These are phyloP conservation scores for Cosmia trapezina DNA, from an alignment of 2,888 invertebrate genomes.

Conservation along the genomic window DNA sequence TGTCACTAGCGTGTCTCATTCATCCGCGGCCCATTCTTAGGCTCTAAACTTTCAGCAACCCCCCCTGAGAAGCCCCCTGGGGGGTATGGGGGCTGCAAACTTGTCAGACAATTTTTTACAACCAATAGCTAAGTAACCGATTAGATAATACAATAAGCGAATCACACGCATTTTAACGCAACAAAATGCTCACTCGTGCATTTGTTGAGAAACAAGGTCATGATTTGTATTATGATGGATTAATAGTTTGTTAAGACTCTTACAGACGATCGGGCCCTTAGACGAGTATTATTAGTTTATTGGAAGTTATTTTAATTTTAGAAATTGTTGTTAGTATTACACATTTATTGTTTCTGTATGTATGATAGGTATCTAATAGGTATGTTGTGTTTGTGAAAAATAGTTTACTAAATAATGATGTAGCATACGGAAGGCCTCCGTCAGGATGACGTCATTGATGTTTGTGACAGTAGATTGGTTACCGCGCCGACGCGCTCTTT, in stretches of 20 bases:
- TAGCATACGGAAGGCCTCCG: neutral
- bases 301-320: neutral
- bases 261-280: conserved; percentile 51
- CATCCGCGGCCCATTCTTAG: no score
- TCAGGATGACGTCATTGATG: neutral
- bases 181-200: conserved; percentile 70
- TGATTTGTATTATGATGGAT: conserved; percentile 59
- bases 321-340: neutral
- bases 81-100: no score
- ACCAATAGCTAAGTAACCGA: conserved; percentile 4
- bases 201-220: conserved; percentile 73
- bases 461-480: neutral
- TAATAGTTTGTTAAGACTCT: conserved; percentile 48
- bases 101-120: no score
- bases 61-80: no score
- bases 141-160: conserved; percentile 62
- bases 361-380: no score
- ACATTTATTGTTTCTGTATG: no score
- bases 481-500: no score
- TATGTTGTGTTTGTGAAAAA: neutral
- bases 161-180: conserved; percentile 73
- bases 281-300: neutral
- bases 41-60: no score
- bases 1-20: no score
- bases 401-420: neutral